Percentiles rank a stretch among this genome's conserved stretches.
Conservation (phyloP, 2,888 invertebrate species). For the Diplazon laetatorius region DNA sequence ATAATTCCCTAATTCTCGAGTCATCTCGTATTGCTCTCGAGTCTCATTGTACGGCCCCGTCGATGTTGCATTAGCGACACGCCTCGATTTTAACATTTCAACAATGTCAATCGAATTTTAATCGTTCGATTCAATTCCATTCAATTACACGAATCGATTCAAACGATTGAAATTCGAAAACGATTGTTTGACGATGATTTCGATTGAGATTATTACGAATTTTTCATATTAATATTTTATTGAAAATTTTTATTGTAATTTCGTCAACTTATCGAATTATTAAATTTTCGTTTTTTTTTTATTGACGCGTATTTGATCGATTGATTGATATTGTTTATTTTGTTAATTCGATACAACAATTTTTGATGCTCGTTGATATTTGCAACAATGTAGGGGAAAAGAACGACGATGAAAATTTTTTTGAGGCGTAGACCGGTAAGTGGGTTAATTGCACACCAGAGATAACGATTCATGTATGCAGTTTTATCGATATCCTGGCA, state of each 20-base stretch:
- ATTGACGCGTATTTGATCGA: too few species aligned
- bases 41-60: too few species aligned
- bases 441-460: conserved; percentile 67
- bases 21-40: conserved; percentile 13
- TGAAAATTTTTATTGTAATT: neutral
- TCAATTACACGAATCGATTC: neutral
- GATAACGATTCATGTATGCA: conserved; percentile 51
- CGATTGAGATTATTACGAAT: too few species aligned
- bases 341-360: neutral
- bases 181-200: neutral
- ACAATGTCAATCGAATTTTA: neutral
- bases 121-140: neutral
- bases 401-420: conserved; percentile 16
- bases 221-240: neutral
- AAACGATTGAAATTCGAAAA: neutral
- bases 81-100: neutral
- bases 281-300: too few species aligned
- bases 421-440: conserved; percentile 55
- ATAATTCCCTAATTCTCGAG: conserved; percentile 7
- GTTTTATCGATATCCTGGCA: conserved; percentile 15
- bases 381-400: neutral
- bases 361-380: conserved; percentile 16
- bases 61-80: neutral
- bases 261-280: too few species aligned
- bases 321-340: neutral